Evolutionary conservation across 2,113 vertebrate species (phyloP).

Genomic region (Pungitius pungitius): DNA sequence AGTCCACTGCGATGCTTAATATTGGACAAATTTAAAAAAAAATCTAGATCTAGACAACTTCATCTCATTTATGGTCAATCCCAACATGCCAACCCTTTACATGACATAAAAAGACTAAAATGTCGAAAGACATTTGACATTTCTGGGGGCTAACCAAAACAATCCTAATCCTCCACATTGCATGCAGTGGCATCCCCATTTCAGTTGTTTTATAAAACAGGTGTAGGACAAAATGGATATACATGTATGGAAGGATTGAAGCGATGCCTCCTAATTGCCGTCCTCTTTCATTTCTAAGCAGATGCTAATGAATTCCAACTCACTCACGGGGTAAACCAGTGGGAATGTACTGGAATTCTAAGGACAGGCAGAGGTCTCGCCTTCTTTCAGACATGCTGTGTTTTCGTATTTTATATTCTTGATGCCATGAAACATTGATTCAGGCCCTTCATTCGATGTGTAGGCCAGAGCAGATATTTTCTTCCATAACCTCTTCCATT

Average conservation of each 20-base stretch:
- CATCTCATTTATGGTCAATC: neutral
- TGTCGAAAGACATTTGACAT: neutral
- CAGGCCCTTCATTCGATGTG: conserved; percentile 38
- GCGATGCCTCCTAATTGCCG: conserved; percentile 45
- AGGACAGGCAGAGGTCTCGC: conserved; percentile 37
- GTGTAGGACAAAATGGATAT: neutral
- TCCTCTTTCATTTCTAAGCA: conserved; percentile 55
- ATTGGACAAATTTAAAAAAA: no score
- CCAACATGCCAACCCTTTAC: neutral
- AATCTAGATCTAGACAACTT: neutral
- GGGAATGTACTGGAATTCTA: conserved; percentile 36
- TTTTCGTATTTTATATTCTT: conserved; percentile 47
- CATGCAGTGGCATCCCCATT: conserved; percentile 7
- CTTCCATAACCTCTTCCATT: conserved; percentile 8
- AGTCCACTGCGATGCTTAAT: no score
- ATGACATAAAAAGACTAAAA: neutral
- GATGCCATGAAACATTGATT: conserved; percentile 68
- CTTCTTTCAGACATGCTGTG: conserved; percentile 23
- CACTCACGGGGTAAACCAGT: conserved; percentile 29
- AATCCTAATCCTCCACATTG: neutral
- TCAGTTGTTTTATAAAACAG: conserved; percentile 2
- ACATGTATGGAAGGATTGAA: neutral
- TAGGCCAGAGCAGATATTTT: conserved; percentile 22
- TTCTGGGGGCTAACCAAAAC: neutral
- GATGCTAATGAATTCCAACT: conserved; percentile 68